Percentiles rank a stretch among this genome's conserved stretches.
phyloP scores from a whole-genome alignment of 2,113 vertebrate species.

The Microtus richardsoni region DNA sequence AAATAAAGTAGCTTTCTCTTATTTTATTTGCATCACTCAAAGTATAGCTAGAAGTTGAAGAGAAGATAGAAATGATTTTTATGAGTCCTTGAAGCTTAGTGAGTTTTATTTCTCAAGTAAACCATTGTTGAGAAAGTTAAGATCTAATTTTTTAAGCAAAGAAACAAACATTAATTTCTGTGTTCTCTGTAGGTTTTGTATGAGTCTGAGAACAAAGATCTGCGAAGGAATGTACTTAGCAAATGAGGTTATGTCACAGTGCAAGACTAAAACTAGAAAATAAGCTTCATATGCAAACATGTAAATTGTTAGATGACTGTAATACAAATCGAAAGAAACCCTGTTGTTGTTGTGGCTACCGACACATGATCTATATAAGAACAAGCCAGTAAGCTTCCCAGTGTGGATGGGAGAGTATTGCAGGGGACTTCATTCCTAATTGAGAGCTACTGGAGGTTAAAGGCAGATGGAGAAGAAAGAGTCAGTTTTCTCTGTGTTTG shows the following conservation, averaged over 20 bases:
- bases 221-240: background rate
- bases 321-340: background rate
- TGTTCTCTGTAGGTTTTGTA: background rate
- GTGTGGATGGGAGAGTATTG: background rate
- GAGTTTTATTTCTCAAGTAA: constrained; percentile 69
- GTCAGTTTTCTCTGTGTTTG: background rate
- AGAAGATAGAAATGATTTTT: constrained; percentile 54
- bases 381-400: no score
- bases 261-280: background rate
- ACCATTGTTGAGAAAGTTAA: constrained; percentile 66
- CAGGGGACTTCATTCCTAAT: no score
- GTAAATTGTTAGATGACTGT: background rate
- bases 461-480: no score
- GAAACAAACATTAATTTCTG: constrained; percentile 9
- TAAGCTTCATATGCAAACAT: background rate
- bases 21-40: constrained; percentile 56
- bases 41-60: constrained; percentile 55
- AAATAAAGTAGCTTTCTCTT: constrained; percentile 50
- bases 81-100: constrained; percentile 46
- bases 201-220: background rate
- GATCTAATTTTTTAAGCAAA: constrained; percentile 19
- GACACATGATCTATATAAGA: background rate
- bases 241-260: background rate
- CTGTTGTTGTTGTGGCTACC: no score
- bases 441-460: no score